These are phyloP conservation scores for Hystrix cristata DNA, from an alignment of 2,113 vertebrate species.

Conservation along the genomic window DNA sequence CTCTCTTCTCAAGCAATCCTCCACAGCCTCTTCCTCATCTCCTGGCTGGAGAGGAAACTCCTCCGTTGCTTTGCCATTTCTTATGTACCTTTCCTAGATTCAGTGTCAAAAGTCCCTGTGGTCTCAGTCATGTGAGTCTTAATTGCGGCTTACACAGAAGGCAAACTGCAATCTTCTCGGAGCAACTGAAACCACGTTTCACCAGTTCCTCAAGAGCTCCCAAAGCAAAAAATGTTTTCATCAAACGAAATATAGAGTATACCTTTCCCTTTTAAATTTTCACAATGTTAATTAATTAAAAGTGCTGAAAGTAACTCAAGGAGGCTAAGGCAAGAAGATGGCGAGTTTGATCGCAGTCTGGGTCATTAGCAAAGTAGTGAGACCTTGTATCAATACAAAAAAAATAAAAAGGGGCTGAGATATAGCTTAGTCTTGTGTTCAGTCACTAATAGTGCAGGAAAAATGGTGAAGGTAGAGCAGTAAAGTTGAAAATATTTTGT, in stretches of 20 bases:
- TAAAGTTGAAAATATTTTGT: background rate
- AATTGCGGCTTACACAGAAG: background rate
- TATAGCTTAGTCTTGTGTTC: background rate
- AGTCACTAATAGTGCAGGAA: background rate
- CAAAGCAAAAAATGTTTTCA: background rate
- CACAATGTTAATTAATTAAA: background rate
- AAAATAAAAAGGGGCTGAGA: background rate
- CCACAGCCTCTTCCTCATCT: background rate
- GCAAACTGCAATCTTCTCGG: background rate
- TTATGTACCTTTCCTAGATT: background rate
- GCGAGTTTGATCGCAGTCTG: background rate
- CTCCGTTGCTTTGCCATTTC: background rate
- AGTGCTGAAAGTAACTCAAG: background rate
- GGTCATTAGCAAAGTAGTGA: background rate
- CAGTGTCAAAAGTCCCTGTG: background rate
- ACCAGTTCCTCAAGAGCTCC: background rate
- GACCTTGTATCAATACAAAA: background rate
- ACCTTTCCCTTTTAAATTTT: background rate
- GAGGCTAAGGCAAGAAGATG: background rate
- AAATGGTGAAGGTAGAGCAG: background rate
- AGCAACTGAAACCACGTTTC: background rate
- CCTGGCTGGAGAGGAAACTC: background rate
- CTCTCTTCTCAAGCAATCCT: background rate
- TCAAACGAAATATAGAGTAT: background rate
- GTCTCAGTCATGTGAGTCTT: background rate